Conservation (phyloP, 2,797 vertebrate genomes). For the Bradypus variegatus region DNA sequence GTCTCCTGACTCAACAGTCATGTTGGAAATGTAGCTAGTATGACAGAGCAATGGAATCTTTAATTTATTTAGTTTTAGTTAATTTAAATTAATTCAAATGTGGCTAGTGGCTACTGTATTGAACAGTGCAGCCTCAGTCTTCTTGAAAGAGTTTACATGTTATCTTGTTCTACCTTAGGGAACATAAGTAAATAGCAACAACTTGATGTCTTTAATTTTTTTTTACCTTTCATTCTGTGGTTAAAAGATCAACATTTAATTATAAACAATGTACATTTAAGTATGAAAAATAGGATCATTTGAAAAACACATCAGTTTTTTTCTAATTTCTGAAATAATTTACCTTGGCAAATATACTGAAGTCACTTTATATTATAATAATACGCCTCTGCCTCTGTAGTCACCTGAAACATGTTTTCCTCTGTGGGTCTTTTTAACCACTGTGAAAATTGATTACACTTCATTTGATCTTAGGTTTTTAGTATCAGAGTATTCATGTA, state of each 20-base stretch:
- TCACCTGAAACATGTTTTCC: conserved; percentile 33
- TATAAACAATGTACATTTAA: not conserved
- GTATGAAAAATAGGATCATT: not conserved
- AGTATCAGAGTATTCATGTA: conserved; percentile 27
- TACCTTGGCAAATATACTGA: conserved; percentile 44
- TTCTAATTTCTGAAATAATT: conserved; percentile 51
- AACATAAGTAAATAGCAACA: not conserved
- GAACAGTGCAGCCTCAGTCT: not conserved
- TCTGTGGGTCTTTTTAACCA: conserved; percentile 52
- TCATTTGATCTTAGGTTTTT: conserved; percentile 57
- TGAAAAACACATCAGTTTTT: not conserved
- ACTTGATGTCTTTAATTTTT: not conserved
- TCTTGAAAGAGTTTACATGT: not conserved
- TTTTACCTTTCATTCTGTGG: not conserved
- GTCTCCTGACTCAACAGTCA: not conserved
- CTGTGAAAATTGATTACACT: conserved; percentile 59
- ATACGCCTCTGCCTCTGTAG: conserved; percentile 8
- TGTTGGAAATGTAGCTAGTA: not conserved
- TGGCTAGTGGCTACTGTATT: not conserved
- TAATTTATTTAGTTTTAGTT: not conserved
- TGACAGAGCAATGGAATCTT: not conserved
- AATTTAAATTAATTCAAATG: not conserved
- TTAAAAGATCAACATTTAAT: conserved; percentile 14
- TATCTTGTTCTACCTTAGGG: not conserved
- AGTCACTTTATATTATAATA: conserved; percentile 37